Conservation (phyloP, 2,888 invertebrate species). For the Aphodius granarius region DNA sequence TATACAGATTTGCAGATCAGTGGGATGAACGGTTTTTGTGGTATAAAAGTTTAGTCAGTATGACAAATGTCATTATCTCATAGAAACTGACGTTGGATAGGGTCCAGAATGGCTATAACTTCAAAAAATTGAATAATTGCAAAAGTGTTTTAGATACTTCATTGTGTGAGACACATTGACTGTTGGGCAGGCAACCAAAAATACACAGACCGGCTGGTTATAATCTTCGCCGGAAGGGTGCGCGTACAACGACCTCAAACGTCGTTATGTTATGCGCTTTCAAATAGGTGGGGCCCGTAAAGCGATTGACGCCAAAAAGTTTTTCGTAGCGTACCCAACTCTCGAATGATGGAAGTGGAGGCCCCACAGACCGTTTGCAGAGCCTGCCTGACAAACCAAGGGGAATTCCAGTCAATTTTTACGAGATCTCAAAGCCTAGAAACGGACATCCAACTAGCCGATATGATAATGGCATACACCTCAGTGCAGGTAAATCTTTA, state of each 20-base stretch:
- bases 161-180: too few species aligned
- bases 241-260: not conserved
- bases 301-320: slow-evolving; percentile 47
- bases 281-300: slow-evolving; percentile 33
- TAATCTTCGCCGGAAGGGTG: not conserved
- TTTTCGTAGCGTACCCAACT: slow-evolving; percentile 28
- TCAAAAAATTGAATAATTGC: too few species aligned
- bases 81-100: too few species aligned
- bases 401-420: slow-evolving; percentile 50
- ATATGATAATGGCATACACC: slow-evolving; percentile 52
- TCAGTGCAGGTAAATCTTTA: slow-evolving; percentile 47
- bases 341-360: slow-evolving; percentile 41
- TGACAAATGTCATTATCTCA: too few species aligned
- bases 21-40: too few species aligned
- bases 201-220: too few species aligned
- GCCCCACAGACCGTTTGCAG: slow-evolving; percentile 45
- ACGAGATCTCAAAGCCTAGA: slow-evolving; percentile 43
- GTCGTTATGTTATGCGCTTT: slow-evolving; percentile 7
- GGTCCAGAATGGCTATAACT: too few species aligned
- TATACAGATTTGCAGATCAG: too few species aligned
- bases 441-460: slow-evolving; percentile 47
- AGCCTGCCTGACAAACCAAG: slow-evolving; percentile 48
- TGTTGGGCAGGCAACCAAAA: too few species aligned
- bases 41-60: too few species aligned
- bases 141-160: too few species aligned